phyloP scores from a whole-genome alignment of 2,888 invertebrate genomes.

The Nephrotoma guestfalica region DNA sequence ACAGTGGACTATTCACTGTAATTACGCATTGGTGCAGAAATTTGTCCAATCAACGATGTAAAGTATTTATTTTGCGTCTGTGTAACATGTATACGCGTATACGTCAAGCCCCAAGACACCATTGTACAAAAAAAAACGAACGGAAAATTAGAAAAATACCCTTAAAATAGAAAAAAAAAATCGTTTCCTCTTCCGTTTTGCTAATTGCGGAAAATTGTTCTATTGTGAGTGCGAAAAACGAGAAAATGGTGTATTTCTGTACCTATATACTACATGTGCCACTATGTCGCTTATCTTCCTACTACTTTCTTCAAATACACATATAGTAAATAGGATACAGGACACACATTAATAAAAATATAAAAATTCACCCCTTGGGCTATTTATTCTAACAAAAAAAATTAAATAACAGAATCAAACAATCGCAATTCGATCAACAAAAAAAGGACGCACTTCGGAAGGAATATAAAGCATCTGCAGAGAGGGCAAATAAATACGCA shows the following conservation, averaged over 20 bases:
- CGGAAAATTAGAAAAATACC: neutral
- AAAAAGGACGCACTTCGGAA: neutral
- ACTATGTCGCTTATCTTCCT: neutral
- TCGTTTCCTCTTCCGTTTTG: neutral
- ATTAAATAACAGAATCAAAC: neutral
- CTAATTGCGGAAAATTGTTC: neutral
- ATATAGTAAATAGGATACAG: neutral
- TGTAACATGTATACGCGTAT: neutral
- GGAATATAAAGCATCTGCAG: neutral
- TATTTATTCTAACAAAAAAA: neutral
- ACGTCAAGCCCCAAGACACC: neutral
- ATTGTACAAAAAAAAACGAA: neutral
- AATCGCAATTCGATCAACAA: neutral
- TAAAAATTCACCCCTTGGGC: neutral
- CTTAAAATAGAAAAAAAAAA: neutral
- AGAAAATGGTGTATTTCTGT: neutral
- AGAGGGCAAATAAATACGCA: neutral
- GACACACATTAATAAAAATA: neutral
- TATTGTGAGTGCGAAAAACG: neutral
- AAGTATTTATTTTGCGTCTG: neutral
- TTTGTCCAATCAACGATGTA: neutral
- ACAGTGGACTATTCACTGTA: too few relatives aligned
- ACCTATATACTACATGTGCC: neutral
- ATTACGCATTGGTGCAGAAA: neutral
- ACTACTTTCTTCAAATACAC: neutral